These are phyloP conservation scores for Trogon surrucura DNA, from an alignment of 2,113 vertebrate genomes.

Conservation along the genomic window DNA sequence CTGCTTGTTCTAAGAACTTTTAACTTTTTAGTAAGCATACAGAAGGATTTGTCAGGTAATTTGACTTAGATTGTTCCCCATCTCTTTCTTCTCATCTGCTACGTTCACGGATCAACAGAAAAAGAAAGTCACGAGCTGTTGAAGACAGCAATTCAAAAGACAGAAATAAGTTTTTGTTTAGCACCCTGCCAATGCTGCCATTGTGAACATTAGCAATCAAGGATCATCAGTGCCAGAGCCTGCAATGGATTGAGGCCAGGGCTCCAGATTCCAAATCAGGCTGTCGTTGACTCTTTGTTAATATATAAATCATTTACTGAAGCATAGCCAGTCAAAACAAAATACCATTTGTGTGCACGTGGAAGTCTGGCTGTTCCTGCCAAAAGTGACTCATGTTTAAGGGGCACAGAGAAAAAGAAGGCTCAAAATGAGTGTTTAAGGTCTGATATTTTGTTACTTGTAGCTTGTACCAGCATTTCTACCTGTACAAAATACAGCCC, in stretches of 20 bases:
- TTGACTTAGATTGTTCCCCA: background rate
- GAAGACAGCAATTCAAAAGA: background rate
- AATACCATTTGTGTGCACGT: constrained; percentile 37
- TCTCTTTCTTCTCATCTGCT: background rate
- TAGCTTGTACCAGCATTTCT: background rate
- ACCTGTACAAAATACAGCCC: background rate
- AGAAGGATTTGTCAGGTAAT: background rate
- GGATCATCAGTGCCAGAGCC: background rate
- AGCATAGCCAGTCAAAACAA: constrained; percentile 57
- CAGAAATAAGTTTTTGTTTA: constrained; percentile 34
- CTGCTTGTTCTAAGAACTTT: background rate
- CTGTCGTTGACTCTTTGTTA: constrained; percentile 45
- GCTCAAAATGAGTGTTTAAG: constrained; percentile 1
- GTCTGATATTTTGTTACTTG: background rate
- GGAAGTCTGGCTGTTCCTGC: constrained; percentile 18
- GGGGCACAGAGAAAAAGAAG: background rate
- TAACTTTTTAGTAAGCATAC: background rate
- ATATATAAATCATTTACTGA: constrained; percentile 63
- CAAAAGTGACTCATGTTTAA: constrained; percentile 53
- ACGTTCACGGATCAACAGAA: background rate
- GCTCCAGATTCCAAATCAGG: constrained; percentile 18
- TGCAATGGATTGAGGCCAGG: constrained; percentile 18
- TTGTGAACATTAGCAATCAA: constrained; percentile 12
- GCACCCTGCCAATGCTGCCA: background rate
- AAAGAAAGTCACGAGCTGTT: background rate